Conservation (phyloP, 2,888 invertebrate genomes). For the Meandrusa payeni region DNA sequence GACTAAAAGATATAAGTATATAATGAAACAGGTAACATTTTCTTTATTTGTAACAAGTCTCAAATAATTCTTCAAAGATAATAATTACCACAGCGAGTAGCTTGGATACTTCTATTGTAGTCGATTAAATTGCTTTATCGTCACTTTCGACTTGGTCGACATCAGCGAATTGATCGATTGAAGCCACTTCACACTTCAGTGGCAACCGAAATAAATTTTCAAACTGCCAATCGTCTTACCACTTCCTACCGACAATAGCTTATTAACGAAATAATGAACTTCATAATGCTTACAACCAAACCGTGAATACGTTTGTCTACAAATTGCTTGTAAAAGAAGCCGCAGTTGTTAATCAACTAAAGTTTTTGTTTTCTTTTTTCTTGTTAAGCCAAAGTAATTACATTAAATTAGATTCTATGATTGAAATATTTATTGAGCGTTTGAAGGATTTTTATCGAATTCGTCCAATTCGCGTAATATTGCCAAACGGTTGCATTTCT, state of each 20-base stretch:
- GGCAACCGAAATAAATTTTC: slow-evolving; percentile 30
- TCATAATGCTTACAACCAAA: neutral
- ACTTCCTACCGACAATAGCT: neutral
- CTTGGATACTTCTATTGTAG: slow-evolving; percentile 19
- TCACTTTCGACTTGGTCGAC: slow-evolving; percentile 29
- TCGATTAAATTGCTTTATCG: slow-evolving; percentile 26
- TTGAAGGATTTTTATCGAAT: slow-evolving; percentile 39
- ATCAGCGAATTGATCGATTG: slow-evolving; percentile 24
- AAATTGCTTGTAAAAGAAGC: no score
- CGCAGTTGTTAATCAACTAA: no score
- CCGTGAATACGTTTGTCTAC: no score
- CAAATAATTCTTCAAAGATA: slow-evolving; percentile 16
- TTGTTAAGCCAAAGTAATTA: no score
- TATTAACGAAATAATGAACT: neutral
- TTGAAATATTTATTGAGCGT: neutral
- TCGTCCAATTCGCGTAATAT: slow-evolving; percentile 58
- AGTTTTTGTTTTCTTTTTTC: no score
- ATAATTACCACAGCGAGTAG: slow-evolving; percentile 9
- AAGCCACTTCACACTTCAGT: slow-evolving; percentile 30
- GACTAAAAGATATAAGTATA: slow-evolving; percentile 4
- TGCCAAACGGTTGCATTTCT: slow-evolving; percentile 68
- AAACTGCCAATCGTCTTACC: neutral
- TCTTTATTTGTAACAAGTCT: slow-evolving; percentile 14
- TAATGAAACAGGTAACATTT: slow-evolving; percentile 5
- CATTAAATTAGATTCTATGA: no score